phyloP scores from a whole-genome alignment of 1,140 invertebrate species.

The Macrostomum lignano region DNA sequence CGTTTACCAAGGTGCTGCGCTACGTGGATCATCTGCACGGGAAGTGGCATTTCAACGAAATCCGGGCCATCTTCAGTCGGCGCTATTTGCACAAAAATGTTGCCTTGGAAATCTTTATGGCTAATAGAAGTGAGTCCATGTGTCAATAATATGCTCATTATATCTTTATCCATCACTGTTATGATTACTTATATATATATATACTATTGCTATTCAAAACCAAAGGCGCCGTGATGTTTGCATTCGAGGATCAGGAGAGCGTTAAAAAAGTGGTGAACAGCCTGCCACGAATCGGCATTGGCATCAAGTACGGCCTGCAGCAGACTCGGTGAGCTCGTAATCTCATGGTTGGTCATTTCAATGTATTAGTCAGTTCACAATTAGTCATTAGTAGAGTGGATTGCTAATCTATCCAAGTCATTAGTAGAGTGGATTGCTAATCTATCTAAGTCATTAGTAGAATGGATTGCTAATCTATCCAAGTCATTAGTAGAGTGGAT shows the following conservation, averaged over 20 bases:
- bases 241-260: slow-evolving; percentile 72
- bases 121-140: slow-evolving; percentile 82
- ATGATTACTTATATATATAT: slow-evolving; percentile 2
- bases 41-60: slow-evolving; percentile 96
- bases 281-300: slow-evolving; percentile 81
- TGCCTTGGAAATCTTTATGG: slow-evolving; percentile 87
- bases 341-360: slow-evolving; percentile 1
- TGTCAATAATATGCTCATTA: neutral
- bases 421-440: too few relatives aligned
- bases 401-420: too few relatives aligned
- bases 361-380: neutral
- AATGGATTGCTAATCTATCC: too few relatives aligned
- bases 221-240: slow-evolving; percentile 83
- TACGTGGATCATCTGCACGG: slow-evolving; percentile 91
- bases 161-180: slow-evolving; percentile 4
- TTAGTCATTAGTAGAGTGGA: too few relatives aligned
- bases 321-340: slow-evolving; percentile 47
- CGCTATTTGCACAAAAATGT: slow-evolving; percentile 81
- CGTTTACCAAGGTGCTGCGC: slow-evolving; percentile 43
- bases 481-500: too few relatives aligned
- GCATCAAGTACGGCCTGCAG: slow-evolving; percentile 91
- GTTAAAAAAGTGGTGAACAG: slow-evolving; percentile 95
- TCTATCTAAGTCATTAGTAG: too few relatives aligned
- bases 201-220: neutral
- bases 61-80: slow-evolving; percentile 82